A percentile compares a stretch with the other conserved stretches of the same genome.
Evolutionary conservation across 2,113 vertebrate species (phyloP).

Genomic region (Gavialis gangeticus): DNA sequence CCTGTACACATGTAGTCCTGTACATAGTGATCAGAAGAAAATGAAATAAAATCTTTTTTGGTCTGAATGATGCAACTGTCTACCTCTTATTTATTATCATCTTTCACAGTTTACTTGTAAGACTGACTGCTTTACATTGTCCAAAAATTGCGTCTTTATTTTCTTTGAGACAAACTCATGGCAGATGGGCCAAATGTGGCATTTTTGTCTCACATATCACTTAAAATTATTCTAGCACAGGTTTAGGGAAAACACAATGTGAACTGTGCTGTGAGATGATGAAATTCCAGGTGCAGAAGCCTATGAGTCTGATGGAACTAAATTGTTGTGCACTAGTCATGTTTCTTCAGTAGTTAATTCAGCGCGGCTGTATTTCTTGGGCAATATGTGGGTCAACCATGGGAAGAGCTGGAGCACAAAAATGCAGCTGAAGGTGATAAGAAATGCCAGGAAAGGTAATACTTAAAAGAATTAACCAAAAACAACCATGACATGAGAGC

Average conservation of each 20-base stretch:
- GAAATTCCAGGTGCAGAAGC: fast-evolving
- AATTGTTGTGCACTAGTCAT: background rate
- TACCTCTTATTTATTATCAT: background rate
- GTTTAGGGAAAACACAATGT: background rate
- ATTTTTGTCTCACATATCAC: background rate
- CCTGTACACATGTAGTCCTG: too few relatives aligned
- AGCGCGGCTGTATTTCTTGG: background rate
- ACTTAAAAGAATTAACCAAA: background rate
- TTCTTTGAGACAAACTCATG: background rate
- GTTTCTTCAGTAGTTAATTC: background rate
- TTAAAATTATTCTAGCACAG: background rate
- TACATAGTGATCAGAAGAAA: background rate
- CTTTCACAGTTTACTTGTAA: background rate
- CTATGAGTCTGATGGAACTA: background rate
- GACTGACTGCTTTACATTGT: background rate
- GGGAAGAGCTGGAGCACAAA: background rate
- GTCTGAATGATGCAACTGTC: background rate
- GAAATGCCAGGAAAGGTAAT: background rate
- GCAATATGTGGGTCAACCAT: background rate
- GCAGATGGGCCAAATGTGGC: fast-evolving
- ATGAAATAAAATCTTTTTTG: background rate
- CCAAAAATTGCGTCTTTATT: background rate
- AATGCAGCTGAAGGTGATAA: background rate
- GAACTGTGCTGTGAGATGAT: background rate
- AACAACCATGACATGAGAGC: too few relatives aligned